A percentile compares a stretch with the other conserved stretches of the same genome.
Conservation (phyloP, 1,140 invertebrate genomes). For the Trachymyrmex septentrionalis region DNA sequence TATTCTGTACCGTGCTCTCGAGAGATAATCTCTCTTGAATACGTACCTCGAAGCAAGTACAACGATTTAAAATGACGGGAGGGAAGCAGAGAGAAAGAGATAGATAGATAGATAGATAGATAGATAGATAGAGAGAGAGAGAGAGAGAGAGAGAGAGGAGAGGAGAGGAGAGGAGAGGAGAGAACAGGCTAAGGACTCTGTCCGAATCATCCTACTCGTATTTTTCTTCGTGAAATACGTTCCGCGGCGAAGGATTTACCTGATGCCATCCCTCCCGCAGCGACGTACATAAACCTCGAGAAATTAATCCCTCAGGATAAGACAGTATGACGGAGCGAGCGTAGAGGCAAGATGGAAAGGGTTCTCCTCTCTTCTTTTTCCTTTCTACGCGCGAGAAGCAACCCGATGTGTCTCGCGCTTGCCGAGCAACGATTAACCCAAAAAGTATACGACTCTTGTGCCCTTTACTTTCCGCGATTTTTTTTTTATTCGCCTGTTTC, state of each 20-base stretch:
- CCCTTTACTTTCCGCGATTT: constrained; percentile 22
- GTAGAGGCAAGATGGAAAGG: constrained; percentile 70
- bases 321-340: constrained; percentile 76
- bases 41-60: constrained; percentile 36
- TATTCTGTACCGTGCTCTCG: constrained; percentile 24
- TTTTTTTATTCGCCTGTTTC: constrained; percentile 31
- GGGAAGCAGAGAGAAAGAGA: neutral
- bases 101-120: no score
- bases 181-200: constrained; percentile 29
- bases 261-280: constrained; percentile 65
- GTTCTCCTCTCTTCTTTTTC: constrained; percentile 44
- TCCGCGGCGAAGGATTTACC: constrained; percentile 74
- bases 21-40: constrained; percentile 59
- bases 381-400: constrained; percentile 66
- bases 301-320: constrained; percentile 81
- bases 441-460: constrained; percentile 73
- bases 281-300: constrained; percentile 78
- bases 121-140: neutral
- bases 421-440: constrained; percentile 77
- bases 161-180: neutral
- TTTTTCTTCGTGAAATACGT: constrained; percentile 73
- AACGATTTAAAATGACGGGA: constrained; percentile 64
- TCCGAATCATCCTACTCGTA: constrained; percentile 70
- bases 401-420: constrained; percentile 75
- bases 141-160: neutral